Percentiles rank a stretch among this genome's conserved stretches.
Conservation (phyloP, 1,140 invertebrate genomes). For the Platyscapa corneri region DNA sequence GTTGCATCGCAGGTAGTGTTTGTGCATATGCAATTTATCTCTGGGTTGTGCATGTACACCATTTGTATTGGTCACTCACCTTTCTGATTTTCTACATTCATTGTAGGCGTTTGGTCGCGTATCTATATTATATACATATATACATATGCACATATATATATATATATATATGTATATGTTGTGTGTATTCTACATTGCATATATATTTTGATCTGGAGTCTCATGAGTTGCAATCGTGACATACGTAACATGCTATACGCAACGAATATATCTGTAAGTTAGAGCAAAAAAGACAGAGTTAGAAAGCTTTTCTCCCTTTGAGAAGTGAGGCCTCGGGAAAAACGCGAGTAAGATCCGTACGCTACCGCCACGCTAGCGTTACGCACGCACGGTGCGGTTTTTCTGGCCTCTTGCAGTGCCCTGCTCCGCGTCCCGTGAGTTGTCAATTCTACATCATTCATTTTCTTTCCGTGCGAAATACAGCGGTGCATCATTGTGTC, state of each 20-base stretch:
- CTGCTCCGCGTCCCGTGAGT: too few species aligned
- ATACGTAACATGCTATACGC: background rate
- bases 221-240: background rate
- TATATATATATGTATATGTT: too few species aligned
- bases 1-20: background rate
- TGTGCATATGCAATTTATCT: background rate
- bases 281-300: background rate
- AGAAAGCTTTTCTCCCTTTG: background rate
- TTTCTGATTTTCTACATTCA: background rate
- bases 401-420: too few species aligned
- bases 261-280: too few species aligned
- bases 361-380: background rate
- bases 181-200: too few species aligned
- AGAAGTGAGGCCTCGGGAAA: background rate
- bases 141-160: too few species aligned
- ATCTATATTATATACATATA: too few species aligned
- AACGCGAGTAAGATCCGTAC: background rate
- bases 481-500: too few species aligned
- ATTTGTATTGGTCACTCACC: conserved; percentile 28
- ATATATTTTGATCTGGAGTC: background rate
- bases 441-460: too few species aligned
- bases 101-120: too few species aligned
- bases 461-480: too few species aligned
- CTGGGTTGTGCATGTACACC: background rate
- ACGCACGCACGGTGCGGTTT: too few species aligned